Evolutionary conservation across 2,113 vertebrate genomes (phyloP), one percentile per base, ranked within the genome.

Genomic region (Macrotus californicus): DNA sequence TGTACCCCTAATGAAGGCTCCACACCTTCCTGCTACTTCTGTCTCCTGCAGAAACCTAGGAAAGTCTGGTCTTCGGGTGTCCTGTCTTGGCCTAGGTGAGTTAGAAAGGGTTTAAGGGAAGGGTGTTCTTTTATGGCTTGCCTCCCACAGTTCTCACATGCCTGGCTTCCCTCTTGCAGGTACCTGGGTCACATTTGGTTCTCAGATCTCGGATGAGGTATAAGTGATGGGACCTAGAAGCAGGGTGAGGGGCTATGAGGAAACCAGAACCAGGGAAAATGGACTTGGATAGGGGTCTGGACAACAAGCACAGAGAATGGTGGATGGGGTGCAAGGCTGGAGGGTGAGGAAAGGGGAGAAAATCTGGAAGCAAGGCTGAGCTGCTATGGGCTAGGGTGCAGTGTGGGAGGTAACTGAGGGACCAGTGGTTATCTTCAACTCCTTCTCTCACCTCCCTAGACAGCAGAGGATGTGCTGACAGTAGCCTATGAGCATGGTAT

Each of bases 111-210:
- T 88, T 59, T n/a, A n/a, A 67, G 56, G 31, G 46, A 31, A 76
- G 24, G 56, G 41, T 3, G 13, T 87, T 61, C 19, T 86, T 94
- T 95, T 22, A 48, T 26, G 66, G 36, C 97, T 21, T 98, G 97
- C 31, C 69, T 98, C 26, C 96, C 22, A 18, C 2, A 5, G 22
- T 34, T 69, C 87, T 97, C 70, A 95, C 18, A 2, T 48, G 16
- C 15, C 46, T 90, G n/a, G 29, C 75, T 94, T 95, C 75, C 92
- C 87, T 93, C 61, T 50, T 95, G 50, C 98, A 99, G 99, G 99
- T 84, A 99, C 99, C 75, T 99, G 99, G 99, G 99, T 99, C 97
- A 99, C 99, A 2, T 99, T 99, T 96, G 99, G 99, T 90, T 99
- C 99, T 66, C 99, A 99, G 98, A 99, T 99, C 98, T 99, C 99